Percentiles rank a stretch among this genome's conserved stretches.
Conservation (phyloP, 1,140 invertebrate genomes). For the Zaprionus camerounensis region DNA sequence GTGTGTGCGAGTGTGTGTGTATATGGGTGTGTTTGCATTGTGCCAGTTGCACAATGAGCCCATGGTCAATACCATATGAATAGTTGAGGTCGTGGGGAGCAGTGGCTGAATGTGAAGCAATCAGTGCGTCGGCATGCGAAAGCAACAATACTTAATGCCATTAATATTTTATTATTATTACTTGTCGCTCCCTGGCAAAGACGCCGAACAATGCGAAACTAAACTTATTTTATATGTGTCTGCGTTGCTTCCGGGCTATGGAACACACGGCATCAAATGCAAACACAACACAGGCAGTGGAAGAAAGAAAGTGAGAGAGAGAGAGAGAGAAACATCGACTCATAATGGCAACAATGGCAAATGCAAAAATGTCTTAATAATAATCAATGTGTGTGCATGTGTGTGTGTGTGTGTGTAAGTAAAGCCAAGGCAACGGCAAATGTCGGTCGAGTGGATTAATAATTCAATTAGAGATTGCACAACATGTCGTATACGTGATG, state of each 20-base stretch:
- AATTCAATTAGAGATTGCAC: conserved; percentile 73
- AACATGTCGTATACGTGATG: conserved; percentile 48
- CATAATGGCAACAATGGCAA: conserved; percentile 51
- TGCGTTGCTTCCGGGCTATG: conserved; percentile 54
- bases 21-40: not conserved
- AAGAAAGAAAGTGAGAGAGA: conserved; percentile 20
- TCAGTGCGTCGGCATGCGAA: conserved; percentile 30
- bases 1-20: not conserved
- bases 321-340: conserved; percentile 3
- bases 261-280: conserved; percentile 59
- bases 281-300: conserved; percentile 38
- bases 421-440: conserved; percentile 33
- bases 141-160: conserved; percentile 68
- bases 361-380: conserved; percentile 21
- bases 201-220: conserved; percentile 58
- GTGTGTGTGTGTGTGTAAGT: conserved; percentile 9
- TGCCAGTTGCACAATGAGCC: not conserved
- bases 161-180: conserved; percentile 80
- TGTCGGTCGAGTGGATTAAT: conserved; percentile 68
- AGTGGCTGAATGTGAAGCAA: conserved; percentile 27
- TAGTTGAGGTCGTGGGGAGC: conserved; percentile 35
- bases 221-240: conserved; percentile 45
- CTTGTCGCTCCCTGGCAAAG: conserved; percentile 59
- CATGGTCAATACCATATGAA: conserved; percentile 16
- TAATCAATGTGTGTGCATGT: conserved; percentile 19